Evolutionary conservation across 23 tunicate genomes (phyloP).

Genomic region (Halocynthia aurantium): DNA sequence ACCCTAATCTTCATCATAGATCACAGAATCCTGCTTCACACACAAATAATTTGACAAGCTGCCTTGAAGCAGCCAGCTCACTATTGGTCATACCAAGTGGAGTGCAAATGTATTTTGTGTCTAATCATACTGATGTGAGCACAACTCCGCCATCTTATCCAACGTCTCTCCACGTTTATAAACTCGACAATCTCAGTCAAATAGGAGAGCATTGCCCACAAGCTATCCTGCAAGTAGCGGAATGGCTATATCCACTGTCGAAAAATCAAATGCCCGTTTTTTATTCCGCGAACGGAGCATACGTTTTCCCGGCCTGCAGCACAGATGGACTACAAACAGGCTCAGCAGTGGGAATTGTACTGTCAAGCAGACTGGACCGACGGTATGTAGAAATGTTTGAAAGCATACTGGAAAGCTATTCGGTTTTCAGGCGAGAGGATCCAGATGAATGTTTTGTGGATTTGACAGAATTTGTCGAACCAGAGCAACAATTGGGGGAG

Average conservation of each 20-base stretch:
- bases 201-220: slow-evolving; percentile 33
- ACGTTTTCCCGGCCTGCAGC: slow-evolving; percentile 42
- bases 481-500: slow-evolving; percentile 15
- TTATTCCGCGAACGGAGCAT: slow-evolving; percentile 52
- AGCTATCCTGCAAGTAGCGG: slow-evolving; percentile 62
- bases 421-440: neutral
- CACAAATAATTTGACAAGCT: no score
- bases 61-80: slow-evolving; percentile 27
- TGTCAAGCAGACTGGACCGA: slow-evolving; percentile 33
- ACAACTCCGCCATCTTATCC: slow-evolving; percentile 71
- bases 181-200: slow-evolving; percentile 4
- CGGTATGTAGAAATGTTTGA: slow-evolving; percentile 43
- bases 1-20: neutral
- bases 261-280: slow-evolving; percentile 56
- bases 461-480: slow-evolving; percentile 13
- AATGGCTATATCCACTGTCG: slow-evolving; percentile 61
- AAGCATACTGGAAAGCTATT: slow-evolving; percentile 30
- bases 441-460: slow-evolving; percentile 23
- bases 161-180: slow-evolving; percentile 18
- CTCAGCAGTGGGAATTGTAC: slow-evolving; percentile 38
- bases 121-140: slow-evolving; percentile 19
- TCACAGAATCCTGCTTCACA: neutral
- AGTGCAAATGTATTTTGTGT: slow-evolving; percentile 44
- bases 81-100: slow-evolving; percentile 46
- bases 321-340: slow-evolving; percentile 6